Evolutionary conservation across 2,113 vertebrate species (phyloP), one percentile per base, ranked within the genome.

Genomic region (Sarotherodon lohbergeri): DNA sequence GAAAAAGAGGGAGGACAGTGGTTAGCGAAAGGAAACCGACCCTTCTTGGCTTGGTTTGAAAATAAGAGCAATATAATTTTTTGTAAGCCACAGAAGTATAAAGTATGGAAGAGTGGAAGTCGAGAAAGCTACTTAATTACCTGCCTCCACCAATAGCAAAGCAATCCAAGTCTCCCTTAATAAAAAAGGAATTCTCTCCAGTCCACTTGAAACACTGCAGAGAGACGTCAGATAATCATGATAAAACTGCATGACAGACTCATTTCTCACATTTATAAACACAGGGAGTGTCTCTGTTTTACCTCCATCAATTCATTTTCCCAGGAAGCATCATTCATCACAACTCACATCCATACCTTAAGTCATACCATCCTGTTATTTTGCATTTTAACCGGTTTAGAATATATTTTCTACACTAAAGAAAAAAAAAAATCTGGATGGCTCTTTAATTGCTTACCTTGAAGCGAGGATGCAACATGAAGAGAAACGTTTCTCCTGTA

Each of bases 131-230:
- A 73, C 14, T 73, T 52, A 34, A 48, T 93, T 96, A 97, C 97
- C 97, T 96, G 54, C 97, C 97, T 81, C 97, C 97, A 13, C 97
- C 97, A 66, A 97, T 93, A 32, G 96, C 96, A 89, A 97, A 96
- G 6, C 95, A 97, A 88, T 97, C 97, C 85, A 97, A 84, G 92
- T 97, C 96, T 88, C 97, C 97, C 94, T 97, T 97, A 22, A 97
- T 97, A 86, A 97, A 97, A 88, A 97, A 97, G 16, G 96, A 96
- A 91, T 97, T 97, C 56, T 97, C 97, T 81, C 97, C 96, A 5
- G 96, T 97, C 97, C 97, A 97, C 22, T 68, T 93, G 90, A 97
- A 97, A 87, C 96, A 95, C 97, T 97, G 86, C n/a, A 71, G 43
- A 68, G 41, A 50, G 29, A 88, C 3, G 0, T 48, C 68, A 78